Base-by-base conservation (phyloP, 2,797 vertebrate genomes). In the Zenarchopterus dispar region DNA sequence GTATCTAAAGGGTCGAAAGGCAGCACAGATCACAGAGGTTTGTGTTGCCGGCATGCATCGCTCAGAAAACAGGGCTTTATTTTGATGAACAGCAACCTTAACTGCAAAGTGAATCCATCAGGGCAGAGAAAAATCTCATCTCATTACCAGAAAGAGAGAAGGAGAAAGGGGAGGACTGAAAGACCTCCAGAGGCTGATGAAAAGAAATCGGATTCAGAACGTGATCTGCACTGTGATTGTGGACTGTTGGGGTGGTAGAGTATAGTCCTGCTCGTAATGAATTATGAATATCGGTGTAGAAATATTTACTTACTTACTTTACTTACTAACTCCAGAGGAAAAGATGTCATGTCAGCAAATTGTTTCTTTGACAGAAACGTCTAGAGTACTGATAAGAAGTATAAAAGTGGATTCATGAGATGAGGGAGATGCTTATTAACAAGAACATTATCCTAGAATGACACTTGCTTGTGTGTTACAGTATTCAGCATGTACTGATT, bases 91-190 rank as follows among this genome's bases (percentile, higher is more conserved):
- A 61, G 64, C 26, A 51, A 62, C 75, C 63, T 49, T 28, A 24
- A 84, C 84, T 87, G 78, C 70, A 78, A 74, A 81, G 70, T 46
- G 67, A 75, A 63, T 46, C 62, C 71, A 71, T 83, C 83, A 45
- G 66, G 43, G 48, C 28, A 23, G 71, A 72, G 65, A 63, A 23
- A 66, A 59, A 73, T 33, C 56, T 61, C 16, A 28, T 42, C 74
- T 87, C 75, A 83, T 88, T 88, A 83, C 67, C 28, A 8, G 15
- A 6, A 7, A 28, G 55, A 23, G 53, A 2, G 54, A 64, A 58
- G 56, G 21, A 41, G 54, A 55, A 18, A 61, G 51, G 55, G 46
- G 49, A 47, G 48, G 22, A 24, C 7, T 24, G 48, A 19, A 24
- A 49, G 44, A 64, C 57, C 47, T 73, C 59, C 60, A 64, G 56